Evolutionary conservation across 2,888 invertebrate genomes (phyloP).

Genomic region (Phlogophora meticulosa): DNA sequence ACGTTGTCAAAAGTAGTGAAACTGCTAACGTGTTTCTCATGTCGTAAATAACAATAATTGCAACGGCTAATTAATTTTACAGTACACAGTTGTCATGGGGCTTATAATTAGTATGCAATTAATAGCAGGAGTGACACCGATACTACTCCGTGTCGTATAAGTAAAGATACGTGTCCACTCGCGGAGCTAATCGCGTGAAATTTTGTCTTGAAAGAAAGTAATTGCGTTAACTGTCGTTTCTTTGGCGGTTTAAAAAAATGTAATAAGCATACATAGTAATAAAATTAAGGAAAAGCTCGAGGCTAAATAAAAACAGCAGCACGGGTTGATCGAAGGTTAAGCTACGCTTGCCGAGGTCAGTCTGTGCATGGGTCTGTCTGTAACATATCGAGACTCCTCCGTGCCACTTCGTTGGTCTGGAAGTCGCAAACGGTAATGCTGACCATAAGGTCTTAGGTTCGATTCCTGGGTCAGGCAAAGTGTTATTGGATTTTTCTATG

Average conservation of each 20-base stretch:
- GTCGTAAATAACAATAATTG: conserved; percentile 52
- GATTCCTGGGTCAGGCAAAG: too few relatives aligned
- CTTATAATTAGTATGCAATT: conserved; percentile 55
- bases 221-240: conserved; percentile 14
- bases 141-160: background rate
- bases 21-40: conserved; percentile 22
- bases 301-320: too few relatives aligned
- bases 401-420: too few relatives aligned
- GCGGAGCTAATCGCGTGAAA: conserved; percentile 39
- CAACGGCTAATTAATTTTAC: conserved; percentile 56
- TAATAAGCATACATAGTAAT: too few relatives aligned
- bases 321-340: too few relatives aligned
- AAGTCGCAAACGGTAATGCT: too few relatives aligned
- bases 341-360: too few relatives aligned
- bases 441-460: too few relatives aligned
- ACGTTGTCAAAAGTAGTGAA: conserved; percentile 14
- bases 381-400: too few relatives aligned
- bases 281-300: too few relatives aligned
- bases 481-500: too few relatives aligned
- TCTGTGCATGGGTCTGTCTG: too few relatives aligned
- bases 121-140: conserved; percentile 43
- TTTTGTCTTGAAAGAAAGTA: conserved; percentile 47
- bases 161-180: conserved; percentile 29
- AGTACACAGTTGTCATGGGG: conserved; percentile 46
- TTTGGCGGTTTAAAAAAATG: background rate